A percentile compares a stretch with the other conserved stretches of the same genome.
Conservation (phyloP, 2,888 invertebrate species). For the Spodoptera littoralis region DNA sequence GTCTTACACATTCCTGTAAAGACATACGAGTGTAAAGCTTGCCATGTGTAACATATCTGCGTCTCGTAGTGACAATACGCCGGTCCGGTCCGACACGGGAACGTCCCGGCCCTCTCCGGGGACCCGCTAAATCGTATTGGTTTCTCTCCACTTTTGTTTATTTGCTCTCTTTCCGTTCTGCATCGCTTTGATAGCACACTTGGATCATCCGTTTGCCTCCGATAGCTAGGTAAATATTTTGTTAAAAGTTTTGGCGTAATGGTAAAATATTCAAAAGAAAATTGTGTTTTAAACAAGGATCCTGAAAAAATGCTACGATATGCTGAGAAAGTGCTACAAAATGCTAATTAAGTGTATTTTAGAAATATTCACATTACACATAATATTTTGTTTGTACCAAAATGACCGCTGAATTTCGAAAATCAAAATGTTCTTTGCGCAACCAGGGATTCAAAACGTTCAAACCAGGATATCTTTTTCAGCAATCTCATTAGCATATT, state of each 20-base stretch:
- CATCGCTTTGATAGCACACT: conserved; percentile 52
- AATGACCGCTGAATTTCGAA: too few relatives aligned
- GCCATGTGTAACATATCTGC: conserved; percentile 57
- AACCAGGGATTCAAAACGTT: not conserved
- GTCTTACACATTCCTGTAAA: conserved; percentile 19
- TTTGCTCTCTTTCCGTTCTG: conserved; percentile 66
- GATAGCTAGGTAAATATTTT: conserved; percentile 30
- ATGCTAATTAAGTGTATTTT: too few relatives aligned
- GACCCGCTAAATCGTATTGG: conserved; percentile 82
- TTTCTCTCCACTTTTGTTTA: conserved; percentile 75
- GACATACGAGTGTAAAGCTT: conserved; percentile 34
- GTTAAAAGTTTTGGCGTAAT: not conserved
- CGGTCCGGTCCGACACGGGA: conserved; percentile 63
- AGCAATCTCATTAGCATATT: too few relatives aligned
- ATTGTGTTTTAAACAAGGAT: conserved; percentile 11
- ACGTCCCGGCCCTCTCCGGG: conserved; percentile 65
- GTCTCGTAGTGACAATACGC: conserved; percentile 72
- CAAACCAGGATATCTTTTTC: too few relatives aligned
- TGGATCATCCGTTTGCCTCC: conserved; percentile 47
- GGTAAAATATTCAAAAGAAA: conserved; percentile 32
- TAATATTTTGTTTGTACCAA: too few relatives aligned
- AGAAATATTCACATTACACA: too few relatives aligned
- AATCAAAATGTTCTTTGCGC: too few relatives aligned
- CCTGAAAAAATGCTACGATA: too few relatives aligned
- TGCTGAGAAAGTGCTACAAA: too few relatives aligned